A percentile compares a stretch with the other conserved stretches of the same genome.
These are phyloP conservation scores for Dorcus parallelipipedus DNA, from an alignment of 2,888 invertebrate genomes.

Conservation along the genomic window DNA sequence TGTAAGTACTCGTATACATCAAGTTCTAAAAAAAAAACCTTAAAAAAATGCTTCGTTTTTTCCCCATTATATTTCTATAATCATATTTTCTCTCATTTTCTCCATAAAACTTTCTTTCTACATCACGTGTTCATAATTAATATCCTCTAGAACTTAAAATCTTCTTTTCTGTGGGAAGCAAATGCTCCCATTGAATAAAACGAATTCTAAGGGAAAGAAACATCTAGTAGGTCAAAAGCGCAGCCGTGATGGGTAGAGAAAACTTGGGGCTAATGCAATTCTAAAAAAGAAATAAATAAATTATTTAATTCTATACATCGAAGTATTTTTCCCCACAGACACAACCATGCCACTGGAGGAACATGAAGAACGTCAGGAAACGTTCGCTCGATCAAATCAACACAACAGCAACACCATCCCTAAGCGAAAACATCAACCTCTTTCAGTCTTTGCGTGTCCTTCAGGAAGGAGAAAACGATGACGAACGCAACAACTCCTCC, in stretches of 20 bases:
- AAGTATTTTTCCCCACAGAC: conserved; percentile 55
- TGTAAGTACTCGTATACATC: conserved; percentile 60
- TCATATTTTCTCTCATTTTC: neutral
- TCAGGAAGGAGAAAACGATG: conserved; percentile 78
- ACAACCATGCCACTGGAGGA: conserved; percentile 91
- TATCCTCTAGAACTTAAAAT: too few relatives aligned
- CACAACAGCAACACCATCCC: conserved; percentile 44
- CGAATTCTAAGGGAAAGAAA: too few relatives aligned
- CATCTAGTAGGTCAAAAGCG: too few relatives aligned
- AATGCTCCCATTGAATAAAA: too few relatives aligned
- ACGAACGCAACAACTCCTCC: conserved; percentile 31
- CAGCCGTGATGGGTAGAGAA: too few relatives aligned
- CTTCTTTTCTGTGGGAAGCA: too few relatives aligned
- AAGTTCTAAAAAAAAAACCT: neutral
- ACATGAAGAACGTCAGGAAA: conserved; percentile 76
- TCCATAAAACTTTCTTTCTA: too few relatives aligned
- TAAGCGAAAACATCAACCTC: conserved; percentile 86
- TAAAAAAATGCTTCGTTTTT: neutral
- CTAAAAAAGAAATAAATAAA: too few relatives aligned
- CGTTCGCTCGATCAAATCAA: conserved; percentile 59
- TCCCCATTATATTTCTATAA: neutral
- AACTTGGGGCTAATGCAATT: too few relatives aligned
- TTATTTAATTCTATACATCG: too few relatives aligned
- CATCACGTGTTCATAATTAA: too few relatives aligned
- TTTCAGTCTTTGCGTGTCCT: conserved; percentile 86